Percentiles rank a stretch among this genome's conserved stretches.
Conservation (phyloP, 2,888 invertebrate genomes). For the Synergus japonicus region DNA sequence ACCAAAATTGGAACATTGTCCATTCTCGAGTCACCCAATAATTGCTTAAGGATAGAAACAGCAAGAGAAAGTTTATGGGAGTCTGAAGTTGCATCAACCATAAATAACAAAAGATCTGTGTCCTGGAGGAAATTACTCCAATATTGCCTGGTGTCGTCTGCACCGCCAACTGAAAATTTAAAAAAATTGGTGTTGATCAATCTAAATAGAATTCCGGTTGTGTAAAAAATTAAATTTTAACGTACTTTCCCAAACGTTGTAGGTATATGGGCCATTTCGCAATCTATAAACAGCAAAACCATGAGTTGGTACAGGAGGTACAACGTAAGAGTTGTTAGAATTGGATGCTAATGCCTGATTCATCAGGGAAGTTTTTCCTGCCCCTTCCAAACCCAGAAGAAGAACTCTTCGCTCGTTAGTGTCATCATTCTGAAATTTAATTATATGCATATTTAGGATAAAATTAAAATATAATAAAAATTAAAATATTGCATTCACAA, state of each 20-base stretch:
- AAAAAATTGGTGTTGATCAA: constrained; percentile 25
- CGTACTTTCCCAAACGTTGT: constrained; percentile 75
- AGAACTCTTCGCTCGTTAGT: constrained; percentile 73
- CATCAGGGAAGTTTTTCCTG: constrained; percentile 76
- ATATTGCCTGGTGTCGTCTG: constrained; percentile 68
- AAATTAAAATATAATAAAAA: background rate
- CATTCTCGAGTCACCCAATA: constrained; percentile 74
- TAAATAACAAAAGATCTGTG: constrained; percentile 76
- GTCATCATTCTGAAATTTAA: constrained; percentile 71
- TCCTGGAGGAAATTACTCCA: constrained; percentile 76
- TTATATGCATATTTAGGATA: background rate
- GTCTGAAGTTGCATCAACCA: constrained; percentile 74
- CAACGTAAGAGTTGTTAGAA: constrained; percentile 59
- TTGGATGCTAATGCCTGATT: constrained; percentile 70
- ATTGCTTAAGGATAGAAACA: constrained; percentile 71
- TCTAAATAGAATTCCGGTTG: no score
- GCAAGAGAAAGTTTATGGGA: constrained; percentile 69
- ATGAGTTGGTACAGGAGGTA: constrained; percentile 68
- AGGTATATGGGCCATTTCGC: constrained; percentile 65
- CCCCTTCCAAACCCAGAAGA: constrained; percentile 73
- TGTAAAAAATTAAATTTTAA: constrained; percentile 16
- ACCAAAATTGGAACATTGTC: constrained; percentile 74
- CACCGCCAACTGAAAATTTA: constrained; percentile 70
- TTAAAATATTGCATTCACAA: no score
- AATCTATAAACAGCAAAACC: constrained; percentile 73